Evolutionary conservation across 2,888 invertebrate genomes (phyloP).

Genomic region (Malthinus seriepunctatus): DNA sequence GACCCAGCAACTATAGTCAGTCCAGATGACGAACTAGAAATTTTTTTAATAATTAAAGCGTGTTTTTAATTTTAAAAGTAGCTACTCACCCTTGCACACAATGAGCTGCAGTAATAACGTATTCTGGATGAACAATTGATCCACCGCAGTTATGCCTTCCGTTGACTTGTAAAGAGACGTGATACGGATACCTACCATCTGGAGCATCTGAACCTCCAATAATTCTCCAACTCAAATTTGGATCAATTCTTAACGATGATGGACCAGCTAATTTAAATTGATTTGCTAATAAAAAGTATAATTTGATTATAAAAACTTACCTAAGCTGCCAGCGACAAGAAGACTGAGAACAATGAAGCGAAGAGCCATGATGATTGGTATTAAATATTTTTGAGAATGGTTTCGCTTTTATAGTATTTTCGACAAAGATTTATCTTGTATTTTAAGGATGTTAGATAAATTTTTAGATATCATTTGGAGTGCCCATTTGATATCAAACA

Average conservation of each 20-base stretch:
- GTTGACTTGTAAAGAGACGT: conserved; percentile 32
- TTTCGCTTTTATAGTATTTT: no score
- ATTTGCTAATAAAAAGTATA: no score
- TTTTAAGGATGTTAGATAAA: no score
- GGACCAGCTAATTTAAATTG: not conserved
- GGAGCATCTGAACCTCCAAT: conserved; percentile 31
- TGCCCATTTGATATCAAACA: no score
- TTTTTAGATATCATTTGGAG: not conserved
- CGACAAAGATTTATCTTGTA: no score
- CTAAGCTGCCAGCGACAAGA: not conserved
- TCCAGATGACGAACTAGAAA: not conserved
- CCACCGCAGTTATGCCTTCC: conserved; percentile 39
- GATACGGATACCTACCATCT: conserved; percentile 37
- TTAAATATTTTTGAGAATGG: not conserved
- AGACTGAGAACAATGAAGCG: not conserved
- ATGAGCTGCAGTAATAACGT: conserved; percentile 42
- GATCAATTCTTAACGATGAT: not conserved
- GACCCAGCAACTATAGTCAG: not conserved
- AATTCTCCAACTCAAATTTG: not conserved
- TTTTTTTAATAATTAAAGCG: not conserved
- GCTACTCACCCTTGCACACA: conserved; percentile 28
- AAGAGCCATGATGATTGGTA: not conserved
- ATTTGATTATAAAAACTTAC: not conserved
- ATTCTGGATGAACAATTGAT: conserved; percentile 31
- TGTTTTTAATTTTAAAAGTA: not conserved